Percentiles rank a stretch among this genome's conserved stretches.
Evolutionary conservation across 92 coral and sea anemone species (phyloP).

Genomic region (Isaurus tuberculatus): DNA sequence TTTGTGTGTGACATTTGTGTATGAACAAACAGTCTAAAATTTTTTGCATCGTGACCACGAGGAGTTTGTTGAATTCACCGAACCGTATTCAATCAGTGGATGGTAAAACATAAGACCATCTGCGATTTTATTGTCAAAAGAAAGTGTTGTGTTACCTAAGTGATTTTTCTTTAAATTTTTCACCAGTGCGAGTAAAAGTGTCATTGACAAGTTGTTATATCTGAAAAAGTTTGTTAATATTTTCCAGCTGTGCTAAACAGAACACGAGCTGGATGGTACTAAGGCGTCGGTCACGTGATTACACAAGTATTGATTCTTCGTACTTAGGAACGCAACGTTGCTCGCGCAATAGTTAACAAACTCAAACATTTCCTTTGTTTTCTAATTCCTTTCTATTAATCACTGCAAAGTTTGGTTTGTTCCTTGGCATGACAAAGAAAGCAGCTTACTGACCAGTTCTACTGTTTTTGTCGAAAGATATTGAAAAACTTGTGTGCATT

Average conservation of each 20-base stretch:
- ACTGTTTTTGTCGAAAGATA: neutral
- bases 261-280: neutral
- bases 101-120: neutral
- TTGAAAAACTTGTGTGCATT: neutral
- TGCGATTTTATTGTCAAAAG: neutral
- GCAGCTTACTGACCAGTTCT: neutral
- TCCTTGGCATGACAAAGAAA: neutral
- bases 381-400: neutral
- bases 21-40: constrained; percentile 12
- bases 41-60: neutral
- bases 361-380: neutral
- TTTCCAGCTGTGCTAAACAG: neutral
- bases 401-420: neutral
- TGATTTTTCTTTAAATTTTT: neutral
- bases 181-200: neutral
- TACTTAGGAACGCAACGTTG: neutral
- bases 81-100: neutral
- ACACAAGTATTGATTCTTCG: neutral
- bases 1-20: neutral
- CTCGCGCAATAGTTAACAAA: neutral
- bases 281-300: constrained; percentile 1
- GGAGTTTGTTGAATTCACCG: neutral
- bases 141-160: constrained; percentile 18
- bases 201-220: neutral
- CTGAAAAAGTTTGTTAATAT: neutral